Conservation (phyloP, 2,888 invertebrate genomes). For the Vanessa cardui region DNA sequence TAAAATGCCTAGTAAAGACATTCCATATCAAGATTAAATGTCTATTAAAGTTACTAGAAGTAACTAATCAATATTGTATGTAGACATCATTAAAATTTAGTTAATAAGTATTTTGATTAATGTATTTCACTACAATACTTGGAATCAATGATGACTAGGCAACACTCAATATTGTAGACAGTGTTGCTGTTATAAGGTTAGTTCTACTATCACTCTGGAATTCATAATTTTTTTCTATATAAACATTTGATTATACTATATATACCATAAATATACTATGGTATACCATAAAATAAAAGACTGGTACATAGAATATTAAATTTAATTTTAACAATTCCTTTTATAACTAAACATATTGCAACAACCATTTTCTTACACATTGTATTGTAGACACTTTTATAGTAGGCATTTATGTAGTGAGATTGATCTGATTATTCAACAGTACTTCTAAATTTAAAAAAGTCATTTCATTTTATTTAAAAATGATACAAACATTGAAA, state of each 20-base stretch:
- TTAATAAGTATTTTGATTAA: too few relatives aligned
- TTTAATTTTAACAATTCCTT: slow-evolving; percentile 76
- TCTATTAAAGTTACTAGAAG: too few relatives aligned
- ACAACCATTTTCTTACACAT: slow-evolving; percentile 62
- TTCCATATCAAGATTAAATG: too few relatives aligned
- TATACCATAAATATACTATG: too few relatives aligned
- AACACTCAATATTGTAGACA: slow-evolving; percentile 3
- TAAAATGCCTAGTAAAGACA: too few relatives aligned
- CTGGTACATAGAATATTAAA: slow-evolving; percentile 62
- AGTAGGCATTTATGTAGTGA: slow-evolving; percentile 35
- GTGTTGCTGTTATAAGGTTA: slow-evolving; percentile 1
- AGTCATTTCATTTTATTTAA: background rate
- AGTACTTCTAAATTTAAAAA: slow-evolving; percentile 1
- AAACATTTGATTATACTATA: too few relatives aligned
- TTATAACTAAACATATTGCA: slow-evolving; percentile 64
- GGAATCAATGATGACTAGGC: slow-evolving; percentile 2
- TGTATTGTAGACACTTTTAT: slow-evolving; percentile 44
- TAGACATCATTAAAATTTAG: too few relatives aligned
- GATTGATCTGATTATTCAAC: slow-evolving; percentile 16
- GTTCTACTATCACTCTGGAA: background rate
- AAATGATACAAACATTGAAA: background rate
- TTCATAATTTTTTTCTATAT: too few relatives aligned
- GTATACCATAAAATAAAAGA: slow-evolving; percentile 37
- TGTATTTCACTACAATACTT: slow-evolving; percentile 1
- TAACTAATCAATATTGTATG: too few relatives aligned